Conservation (phyloP, 2,113 vertebrate species). For the Prunella himalayana region DNA sequence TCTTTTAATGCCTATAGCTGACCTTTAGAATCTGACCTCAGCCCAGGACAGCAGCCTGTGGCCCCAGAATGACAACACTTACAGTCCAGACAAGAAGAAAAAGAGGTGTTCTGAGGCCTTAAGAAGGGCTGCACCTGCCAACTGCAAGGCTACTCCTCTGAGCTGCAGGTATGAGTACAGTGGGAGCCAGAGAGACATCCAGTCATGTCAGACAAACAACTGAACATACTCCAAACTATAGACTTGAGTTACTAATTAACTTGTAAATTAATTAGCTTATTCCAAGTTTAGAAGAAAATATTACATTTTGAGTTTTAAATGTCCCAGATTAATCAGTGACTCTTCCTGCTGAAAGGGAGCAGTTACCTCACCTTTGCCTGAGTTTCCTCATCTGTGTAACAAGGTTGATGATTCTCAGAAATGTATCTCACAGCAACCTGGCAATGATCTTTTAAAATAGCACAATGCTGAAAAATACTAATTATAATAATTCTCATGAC, state of each 20-base stretch:
- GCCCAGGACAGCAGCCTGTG: not conserved
- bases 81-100: not conserved
- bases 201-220: not conserved
- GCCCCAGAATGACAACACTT: not conserved
- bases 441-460: not conserved
- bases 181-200: not conserved
- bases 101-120: not conserved
- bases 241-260: not conserved
- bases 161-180: not conserved
- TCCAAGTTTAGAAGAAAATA: not conserved
- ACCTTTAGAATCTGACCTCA: not conserved
- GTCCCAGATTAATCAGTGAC: not conserved
- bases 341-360: not conserved
- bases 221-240: not conserved
- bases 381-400: not conserved
- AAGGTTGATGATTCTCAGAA: not conserved
- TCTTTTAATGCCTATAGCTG: not conserved
- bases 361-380: not conserved
- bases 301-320: not conserved
- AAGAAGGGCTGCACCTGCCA: not conserved
- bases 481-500: not conserved
- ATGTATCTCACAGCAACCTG: not conserved
- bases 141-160: rapidly evolving
- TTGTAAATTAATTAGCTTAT: not conserved
- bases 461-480: not conserved